A percentile compares a stretch with the other conserved stretches of the same genome.
Conservation (phyloP, 2,888 invertebrate genomes). For the Lottia gigantea region DNA sequence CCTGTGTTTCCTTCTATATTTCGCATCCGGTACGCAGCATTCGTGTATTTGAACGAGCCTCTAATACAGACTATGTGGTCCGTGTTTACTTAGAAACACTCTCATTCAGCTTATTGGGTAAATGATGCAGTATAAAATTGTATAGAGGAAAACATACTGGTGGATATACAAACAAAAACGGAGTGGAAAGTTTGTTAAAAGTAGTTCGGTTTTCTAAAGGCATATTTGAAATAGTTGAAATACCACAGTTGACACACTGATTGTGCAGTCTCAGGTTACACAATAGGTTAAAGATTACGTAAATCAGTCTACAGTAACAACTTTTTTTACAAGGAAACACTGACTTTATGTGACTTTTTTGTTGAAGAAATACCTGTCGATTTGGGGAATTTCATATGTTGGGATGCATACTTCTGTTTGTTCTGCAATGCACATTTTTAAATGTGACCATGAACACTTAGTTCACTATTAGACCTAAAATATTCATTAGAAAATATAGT, state of each 20-base stretch:
- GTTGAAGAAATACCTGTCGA: no score
- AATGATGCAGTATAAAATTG: not conserved
- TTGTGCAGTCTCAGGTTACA: no score
- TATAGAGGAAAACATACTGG: not conserved
- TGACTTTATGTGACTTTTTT: no score
- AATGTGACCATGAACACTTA: not conserved
- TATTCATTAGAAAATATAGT: not conserved
- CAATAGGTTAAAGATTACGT: no score
- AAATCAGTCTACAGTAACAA: no score
- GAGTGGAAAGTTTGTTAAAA: not conserved
- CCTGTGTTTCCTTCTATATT: not conserved
- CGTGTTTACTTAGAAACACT: not conserved
- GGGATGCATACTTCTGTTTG: not conserved
- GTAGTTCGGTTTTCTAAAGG: not conserved
- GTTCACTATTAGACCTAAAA: not conserved
- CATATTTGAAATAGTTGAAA: conserved; percentile 5
- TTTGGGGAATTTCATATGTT: not conserved
- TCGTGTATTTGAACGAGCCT: not conserved
- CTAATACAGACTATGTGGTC: not conserved
- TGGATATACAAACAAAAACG: not conserved
- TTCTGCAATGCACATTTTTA: not conserved
- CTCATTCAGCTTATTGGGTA: not conserved
- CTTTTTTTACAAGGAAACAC: no score
- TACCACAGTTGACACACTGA: not conserved
- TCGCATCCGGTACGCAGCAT: not conserved